Evolutionary conservation across 2,888 invertebrate species (phyloP).

Genomic region (Suillia variegata): DNA sequence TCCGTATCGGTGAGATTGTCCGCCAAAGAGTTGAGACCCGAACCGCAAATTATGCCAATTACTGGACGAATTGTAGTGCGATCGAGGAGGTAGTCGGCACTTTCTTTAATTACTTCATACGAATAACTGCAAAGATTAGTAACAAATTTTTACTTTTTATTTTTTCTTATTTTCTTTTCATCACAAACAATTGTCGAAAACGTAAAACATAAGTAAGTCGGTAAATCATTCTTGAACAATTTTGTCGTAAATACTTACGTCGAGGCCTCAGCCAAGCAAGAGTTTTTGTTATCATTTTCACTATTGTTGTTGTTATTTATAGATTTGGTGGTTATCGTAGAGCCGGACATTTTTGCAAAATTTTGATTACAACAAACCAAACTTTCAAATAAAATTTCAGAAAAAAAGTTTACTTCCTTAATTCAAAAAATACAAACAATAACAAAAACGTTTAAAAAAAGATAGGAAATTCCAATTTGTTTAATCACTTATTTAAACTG

Average conservation of each 20-base stretch:
- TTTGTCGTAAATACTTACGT: conserved; percentile 48
- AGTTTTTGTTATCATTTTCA: conserved; percentile 31
- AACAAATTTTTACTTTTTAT: neutral
- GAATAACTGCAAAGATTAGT: conserved; percentile 68
- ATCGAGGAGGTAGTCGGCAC: conserved; percentile 75
- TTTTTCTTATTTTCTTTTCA: too few relatives aligned
- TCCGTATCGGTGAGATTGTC: conserved; percentile 75
- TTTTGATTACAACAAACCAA: too few relatives aligned
- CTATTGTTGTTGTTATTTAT: conserved; percentile 32
- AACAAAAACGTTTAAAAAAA: too few relatives aligned
- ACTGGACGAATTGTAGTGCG: conserved; percentile 75
- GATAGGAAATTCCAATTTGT: too few relatives aligned
- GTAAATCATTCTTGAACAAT: too few relatives aligned
- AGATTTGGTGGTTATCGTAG: conserved; percentile 36
- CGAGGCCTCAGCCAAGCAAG: conserved; percentile 45
- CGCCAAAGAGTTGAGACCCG: conserved; percentile 78
- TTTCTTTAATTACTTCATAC: conserved; percentile 79
- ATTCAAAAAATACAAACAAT: too few relatives aligned
- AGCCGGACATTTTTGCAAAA: conserved; percentile 40
- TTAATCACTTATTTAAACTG: too few relatives aligned
- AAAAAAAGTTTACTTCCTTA: neutral
- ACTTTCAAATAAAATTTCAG: too few relatives aligned
- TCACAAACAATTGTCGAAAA: too few relatives aligned
- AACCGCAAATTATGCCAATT: conserved; percentile 96
- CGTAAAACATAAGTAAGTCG: too few relatives aligned